A percentile compares a stretch with the other conserved stretches of the same genome.
Conservation (phyloP, 2,797 vertebrate genomes). For the Threskiornis aethiopicus region DNA sequence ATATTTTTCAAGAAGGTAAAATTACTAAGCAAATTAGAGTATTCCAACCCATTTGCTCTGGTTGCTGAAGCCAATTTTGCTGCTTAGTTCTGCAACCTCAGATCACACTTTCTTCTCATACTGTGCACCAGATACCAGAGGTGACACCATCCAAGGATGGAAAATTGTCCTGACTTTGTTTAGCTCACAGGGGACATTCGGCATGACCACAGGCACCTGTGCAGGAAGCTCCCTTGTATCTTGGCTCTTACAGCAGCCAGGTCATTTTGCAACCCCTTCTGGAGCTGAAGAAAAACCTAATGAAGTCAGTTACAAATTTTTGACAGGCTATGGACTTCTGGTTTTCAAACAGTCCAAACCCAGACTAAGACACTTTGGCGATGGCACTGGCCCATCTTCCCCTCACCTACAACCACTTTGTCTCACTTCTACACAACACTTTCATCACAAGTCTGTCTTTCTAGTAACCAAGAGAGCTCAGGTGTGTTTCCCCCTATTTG, state of each 20-base stretch:
- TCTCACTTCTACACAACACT: neutral
- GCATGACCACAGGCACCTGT: neutral
- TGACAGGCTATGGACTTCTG: neutral
- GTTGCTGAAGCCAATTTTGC: neutral
- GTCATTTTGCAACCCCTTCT: neutral
- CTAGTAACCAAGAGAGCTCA: neutral
- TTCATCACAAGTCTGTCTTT: neutral
- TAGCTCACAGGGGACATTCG: neutral
- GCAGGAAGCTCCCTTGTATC: neutral
- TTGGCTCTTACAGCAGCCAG: neutral
- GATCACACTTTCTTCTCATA: neutral
- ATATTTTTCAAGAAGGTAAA: neutral
- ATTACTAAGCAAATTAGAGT: neutral
- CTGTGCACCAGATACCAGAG: neutral
- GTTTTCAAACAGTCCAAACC: neutral
- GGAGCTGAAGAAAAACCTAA: neutral
- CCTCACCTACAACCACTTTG: neutral
- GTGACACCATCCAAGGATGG: neutral
- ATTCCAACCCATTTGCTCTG: neutral
- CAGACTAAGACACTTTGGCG: neutral
- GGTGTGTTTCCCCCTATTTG: neutral
- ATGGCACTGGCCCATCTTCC: neutral
- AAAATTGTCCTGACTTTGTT: neutral
- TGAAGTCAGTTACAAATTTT: neutral
- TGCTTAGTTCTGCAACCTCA: neutral